phyloP scores from a whole-genome alignment of 2,797 vertebrate species.

The Fistularia tabacaria region DNA sequence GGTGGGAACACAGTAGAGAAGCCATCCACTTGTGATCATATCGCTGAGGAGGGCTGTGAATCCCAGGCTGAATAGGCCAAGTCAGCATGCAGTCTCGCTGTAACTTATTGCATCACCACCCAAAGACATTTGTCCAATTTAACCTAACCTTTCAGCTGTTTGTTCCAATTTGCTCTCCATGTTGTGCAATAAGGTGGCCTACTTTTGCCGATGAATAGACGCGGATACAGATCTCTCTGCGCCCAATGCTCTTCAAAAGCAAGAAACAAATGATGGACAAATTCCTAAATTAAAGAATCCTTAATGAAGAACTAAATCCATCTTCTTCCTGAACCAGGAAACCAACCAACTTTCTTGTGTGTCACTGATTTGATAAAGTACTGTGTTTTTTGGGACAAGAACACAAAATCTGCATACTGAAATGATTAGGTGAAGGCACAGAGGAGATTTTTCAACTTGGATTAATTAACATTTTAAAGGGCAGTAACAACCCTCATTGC shows the following conservation, averaged over 20 bases:
- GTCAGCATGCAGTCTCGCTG: too few relatives aligned
- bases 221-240: too few relatives aligned
- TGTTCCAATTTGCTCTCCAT: too few relatives aligned
- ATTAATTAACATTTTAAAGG: conserved; percentile 23
- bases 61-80: too few relatives aligned
- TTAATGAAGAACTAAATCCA: conserved; percentile 4
- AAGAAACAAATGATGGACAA: neutral
- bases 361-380: conserved; percentile 4
- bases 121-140: too few relatives aligned
- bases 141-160: too few relatives aligned
- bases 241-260: neutral
- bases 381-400: conserved; percentile 12
- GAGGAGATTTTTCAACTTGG: conserved; percentile 1
- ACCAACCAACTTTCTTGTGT: conserved; percentile 11
- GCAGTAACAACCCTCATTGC: conserved; percentile 16
- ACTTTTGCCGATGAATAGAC: too few relatives aligned
- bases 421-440: conserved; percentile 4
- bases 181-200: too few relatives aligned
- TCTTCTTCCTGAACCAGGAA: neutral
- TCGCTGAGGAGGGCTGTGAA: too few relatives aligned
- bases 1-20: too few relatives aligned
- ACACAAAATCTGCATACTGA: conserved; percentile 13
- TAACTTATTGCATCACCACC: too few relatives aligned
- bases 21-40: too few relatives aligned
- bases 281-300: neutral